Evolutionary conservation across 1,140 invertebrate species (phyloP).

Genomic region (Xylocopa sonorina): DNA sequence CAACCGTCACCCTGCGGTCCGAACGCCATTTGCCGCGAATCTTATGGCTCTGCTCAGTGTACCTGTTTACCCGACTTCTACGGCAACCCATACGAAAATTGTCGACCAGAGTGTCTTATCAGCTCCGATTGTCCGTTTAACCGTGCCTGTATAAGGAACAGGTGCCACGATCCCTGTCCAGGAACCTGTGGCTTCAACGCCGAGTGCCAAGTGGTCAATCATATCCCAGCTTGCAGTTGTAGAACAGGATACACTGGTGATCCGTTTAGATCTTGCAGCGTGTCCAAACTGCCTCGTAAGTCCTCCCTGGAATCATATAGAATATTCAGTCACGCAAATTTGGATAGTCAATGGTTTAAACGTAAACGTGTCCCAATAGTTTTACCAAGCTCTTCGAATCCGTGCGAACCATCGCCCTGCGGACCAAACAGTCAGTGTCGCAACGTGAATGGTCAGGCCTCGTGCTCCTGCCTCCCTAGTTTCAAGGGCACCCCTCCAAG

Average conservation of each 20-base stretch:
- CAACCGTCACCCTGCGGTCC: constrained; percentile 89
- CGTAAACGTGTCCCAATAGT: constrained; percentile 47
- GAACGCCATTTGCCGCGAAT: constrained; percentile 87
- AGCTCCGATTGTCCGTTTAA: constrained; percentile 85
- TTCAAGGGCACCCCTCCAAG: constrained; percentile 86
- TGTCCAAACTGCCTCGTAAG: constrained; percentile 62
- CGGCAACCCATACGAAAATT: constrained; percentile 86
- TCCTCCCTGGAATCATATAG: neutral
- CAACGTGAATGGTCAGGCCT: constrained; percentile 83
- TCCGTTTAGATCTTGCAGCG: constrained; percentile 83
- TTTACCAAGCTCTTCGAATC: constrained; percentile 77
- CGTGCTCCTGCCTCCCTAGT: constrained; percentile 84
- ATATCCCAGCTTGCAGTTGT: constrained; percentile 89
- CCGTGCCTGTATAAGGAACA: constrained; percentile 85
- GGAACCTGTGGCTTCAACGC: constrained; percentile 89
- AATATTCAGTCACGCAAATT: no score
- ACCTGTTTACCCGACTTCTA: constrained; percentile 84
- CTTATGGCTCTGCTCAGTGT: constrained; percentile 84
- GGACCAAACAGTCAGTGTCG: constrained; percentile 86
- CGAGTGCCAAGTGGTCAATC: constrained; percentile 88
- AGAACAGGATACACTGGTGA: constrained; percentile 86
- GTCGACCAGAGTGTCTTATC: constrained; percentile 86
- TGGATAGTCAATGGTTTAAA: neutral
- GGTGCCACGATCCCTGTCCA: constrained; percentile 88
- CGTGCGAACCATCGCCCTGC: constrained; percentile 87